phyloP scores from a whole-genome alignment of 2,797 vertebrate species.

The Naso thynnoides region DNA sequence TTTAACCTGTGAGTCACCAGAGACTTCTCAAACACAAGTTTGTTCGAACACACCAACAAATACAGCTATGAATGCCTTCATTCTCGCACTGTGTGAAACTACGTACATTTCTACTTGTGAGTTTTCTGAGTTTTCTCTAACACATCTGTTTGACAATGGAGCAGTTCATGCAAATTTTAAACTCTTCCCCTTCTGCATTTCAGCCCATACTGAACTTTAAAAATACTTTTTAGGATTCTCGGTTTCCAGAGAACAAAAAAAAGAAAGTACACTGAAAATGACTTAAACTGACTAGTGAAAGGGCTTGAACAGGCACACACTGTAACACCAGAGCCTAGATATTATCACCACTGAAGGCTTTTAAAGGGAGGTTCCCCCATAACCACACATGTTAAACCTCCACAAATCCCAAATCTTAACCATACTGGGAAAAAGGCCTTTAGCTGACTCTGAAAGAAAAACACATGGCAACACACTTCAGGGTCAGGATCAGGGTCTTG shows the following conservation, averaged over 20 bases:
- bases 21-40: constrained; percentile 50
- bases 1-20: constrained; percentile 72
- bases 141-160: constrained; percentile 58
- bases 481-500: constrained; percentile 17
- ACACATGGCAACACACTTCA: constrained; percentile 38
- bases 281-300: constrained; percentile 46
- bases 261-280: constrained; percentile 74
- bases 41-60: constrained; percentile 19
- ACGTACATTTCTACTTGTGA: constrained; percentile 8
- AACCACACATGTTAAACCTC: constrained; percentile 48
- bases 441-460: constrained; percentile 38
- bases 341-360: constrained; percentile 25
- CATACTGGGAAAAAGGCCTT: constrained; percentile 20
- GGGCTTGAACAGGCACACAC: constrained; percentile 29
- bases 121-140: constrained; percentile 11
- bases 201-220: constrained; percentile 64
- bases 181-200: constrained; percentile 74
- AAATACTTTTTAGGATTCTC: constrained; percentile 82
- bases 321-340: constrained; percentile 29
- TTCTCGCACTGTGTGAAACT: background rate
- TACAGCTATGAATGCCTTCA: background rate
- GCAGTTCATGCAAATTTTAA: constrained; percentile 76
- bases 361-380: constrained; percentile 41
- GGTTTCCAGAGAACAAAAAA: constrained; percentile 82
- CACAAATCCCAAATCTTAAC: constrained; percentile 47